Evolutionary conservation across 2,113 vertebrate genomes (phyloP).

Genomic region (Piaya cayana): DNA sequence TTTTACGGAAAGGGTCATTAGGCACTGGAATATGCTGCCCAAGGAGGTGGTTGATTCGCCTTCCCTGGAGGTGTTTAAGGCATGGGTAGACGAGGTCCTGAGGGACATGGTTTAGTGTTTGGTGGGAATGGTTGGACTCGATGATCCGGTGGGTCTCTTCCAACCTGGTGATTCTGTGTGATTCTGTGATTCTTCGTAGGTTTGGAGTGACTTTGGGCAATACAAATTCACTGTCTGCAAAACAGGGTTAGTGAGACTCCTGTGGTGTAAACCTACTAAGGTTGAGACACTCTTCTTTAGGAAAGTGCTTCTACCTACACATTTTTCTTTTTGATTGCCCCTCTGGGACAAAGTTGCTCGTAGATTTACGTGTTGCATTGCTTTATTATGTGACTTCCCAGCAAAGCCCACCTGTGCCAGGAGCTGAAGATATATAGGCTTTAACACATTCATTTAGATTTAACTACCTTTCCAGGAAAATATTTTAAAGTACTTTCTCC

Average conservation of each 20-base stretch:
- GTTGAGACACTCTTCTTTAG: neutral
- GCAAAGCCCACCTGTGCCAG: neutral
- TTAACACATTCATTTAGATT: neutral
- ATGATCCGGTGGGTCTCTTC: too few relatives aligned
- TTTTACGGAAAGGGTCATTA: too few relatives aligned
- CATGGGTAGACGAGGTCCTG: too few relatives aligned
- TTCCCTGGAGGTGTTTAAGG: too few relatives aligned
- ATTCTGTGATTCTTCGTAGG: too few relatives aligned
- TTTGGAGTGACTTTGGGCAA: neutral
- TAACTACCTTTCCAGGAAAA: slow-evolving; percentile 28
- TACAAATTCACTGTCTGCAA: neutral
- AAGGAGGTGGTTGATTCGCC: too few relatives aligned
- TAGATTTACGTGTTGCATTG: neutral
- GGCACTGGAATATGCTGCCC: too few relatives aligned
- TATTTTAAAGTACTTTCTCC: neutral
- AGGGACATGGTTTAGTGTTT: too few relatives aligned
- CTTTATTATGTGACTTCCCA: neutral
- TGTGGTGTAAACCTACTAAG: neutral
- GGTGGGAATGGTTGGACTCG: too few relatives aligned
- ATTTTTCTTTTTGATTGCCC: neutral
- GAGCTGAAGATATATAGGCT: neutral
- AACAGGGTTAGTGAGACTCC: neutral
- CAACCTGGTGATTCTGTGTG: too few relatives aligned
- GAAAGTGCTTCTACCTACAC: neutral
- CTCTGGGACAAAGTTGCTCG: neutral